These are phyloP conservation scores for Zygaena filipendulae DNA, from an alignment of 2,888 invertebrate species.

Conservation along the genomic window DNA sequence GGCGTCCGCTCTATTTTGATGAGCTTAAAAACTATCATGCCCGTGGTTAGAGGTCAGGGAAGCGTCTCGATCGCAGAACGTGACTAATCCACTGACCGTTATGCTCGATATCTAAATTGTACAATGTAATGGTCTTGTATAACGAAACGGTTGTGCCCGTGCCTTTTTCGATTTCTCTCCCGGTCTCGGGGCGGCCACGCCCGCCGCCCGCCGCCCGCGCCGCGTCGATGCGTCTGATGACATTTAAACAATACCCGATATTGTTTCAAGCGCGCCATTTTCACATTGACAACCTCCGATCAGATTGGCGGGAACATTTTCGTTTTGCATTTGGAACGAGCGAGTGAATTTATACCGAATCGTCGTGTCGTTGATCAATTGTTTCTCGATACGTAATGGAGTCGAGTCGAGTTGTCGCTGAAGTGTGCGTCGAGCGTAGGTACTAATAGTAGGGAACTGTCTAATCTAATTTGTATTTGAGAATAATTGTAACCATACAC, in stretches of 20 bases:
- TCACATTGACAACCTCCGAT: slow-evolving; percentile 22
- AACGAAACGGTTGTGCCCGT: slow-evolving; percentile 15
- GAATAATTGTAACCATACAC: too few species aligned
- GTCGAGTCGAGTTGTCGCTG: slow-evolving; percentile 15
- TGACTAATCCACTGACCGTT: slow-evolving; percentile 23
- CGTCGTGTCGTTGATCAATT: slow-evolving; percentile 20
- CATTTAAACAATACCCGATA: slow-evolving; percentile 21
- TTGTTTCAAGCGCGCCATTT: slow-evolving; percentile 16
- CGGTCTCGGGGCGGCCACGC: slow-evolving; percentile 16
- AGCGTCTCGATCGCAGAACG: slow-evolving; percentile 18
- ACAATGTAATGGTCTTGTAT: slow-evolving; percentile 17
- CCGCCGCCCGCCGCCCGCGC: slow-evolving; percentile 18
- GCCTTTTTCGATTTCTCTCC: slow-evolving; percentile 19
- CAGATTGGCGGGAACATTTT: slow-evolving; percentile 18
- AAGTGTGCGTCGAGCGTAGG: slow-evolving; percentile 18
- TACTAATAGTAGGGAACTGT: slow-evolving; percentile 20
- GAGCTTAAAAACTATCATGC: too few species aligned
- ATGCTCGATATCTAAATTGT: slow-evolving; percentile 23
- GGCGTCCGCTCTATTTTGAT: too few species aligned
- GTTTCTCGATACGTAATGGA: slow-evolving; percentile 17
- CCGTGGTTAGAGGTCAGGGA: slow-evolving; percentile 8
- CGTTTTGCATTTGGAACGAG: slow-evolving; percentile 10
- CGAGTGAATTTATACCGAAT: slow-evolving; percentile 21
- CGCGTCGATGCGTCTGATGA: slow-evolving; percentile 21
- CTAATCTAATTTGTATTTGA: slow-evolving; percentile 21